Evolutionary conservation across 2,888 invertebrate species (phyloP).

Genomic region (Amphiduros pacificus): DNA sequence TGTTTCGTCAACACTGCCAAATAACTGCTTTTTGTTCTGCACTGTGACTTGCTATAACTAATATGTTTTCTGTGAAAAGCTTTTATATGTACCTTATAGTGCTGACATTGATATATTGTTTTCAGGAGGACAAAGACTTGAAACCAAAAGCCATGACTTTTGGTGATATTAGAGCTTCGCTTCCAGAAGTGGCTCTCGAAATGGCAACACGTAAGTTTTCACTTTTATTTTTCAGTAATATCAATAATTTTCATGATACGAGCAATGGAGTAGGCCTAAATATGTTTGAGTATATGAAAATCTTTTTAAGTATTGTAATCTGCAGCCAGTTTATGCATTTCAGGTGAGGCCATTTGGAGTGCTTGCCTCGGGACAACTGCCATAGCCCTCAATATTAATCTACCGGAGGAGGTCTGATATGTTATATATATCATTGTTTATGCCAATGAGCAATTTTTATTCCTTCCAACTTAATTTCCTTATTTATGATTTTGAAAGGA

Average conservation of each 20-base stretch:
- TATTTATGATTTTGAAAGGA: no score
- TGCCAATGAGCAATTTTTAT: no score
- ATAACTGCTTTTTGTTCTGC: no score
- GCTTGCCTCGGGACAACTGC: conserved; percentile 46
- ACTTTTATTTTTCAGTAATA: conserved; percentile 1
- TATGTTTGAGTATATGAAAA: neutral
- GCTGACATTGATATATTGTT: conserved; percentile 12
- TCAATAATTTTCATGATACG: no score
- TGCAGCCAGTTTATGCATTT: no score
- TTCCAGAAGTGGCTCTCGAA: conserved; percentile 50
- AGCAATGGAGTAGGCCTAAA: no score
- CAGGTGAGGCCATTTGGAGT: conserved; percentile 56
- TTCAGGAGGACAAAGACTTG: conserved; percentile 40
- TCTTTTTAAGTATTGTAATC: neutral
- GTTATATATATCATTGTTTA: no score
- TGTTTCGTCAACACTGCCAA: no score
- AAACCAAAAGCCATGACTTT: conserved; percentile 44
- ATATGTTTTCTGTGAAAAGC: no score
- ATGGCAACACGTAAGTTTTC: conserved; percentile 47
- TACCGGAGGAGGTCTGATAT: conserved; percentile 39
- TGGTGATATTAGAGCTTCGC: conserved; percentile 48
- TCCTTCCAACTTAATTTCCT: no score
- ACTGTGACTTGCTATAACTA: no score
- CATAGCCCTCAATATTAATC: conserved; percentile 45
- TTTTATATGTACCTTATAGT: no score